Conservation (phyloP, 2,888 invertebrate species). For the Hypercompe scribonia region DNA sequence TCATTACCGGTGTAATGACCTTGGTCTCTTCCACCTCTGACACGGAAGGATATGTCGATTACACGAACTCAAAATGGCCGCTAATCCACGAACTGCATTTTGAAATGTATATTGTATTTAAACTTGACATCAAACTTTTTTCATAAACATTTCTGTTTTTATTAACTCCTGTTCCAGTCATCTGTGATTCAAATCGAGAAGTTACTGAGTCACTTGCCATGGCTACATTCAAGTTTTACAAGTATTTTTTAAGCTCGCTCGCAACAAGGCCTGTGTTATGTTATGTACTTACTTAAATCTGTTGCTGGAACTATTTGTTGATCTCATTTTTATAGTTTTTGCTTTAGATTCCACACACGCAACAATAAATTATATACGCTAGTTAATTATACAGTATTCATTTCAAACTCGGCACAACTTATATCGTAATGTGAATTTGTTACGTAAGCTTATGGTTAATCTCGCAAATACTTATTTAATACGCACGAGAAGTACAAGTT, state of each 20-base stretch:
- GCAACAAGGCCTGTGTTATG: conserved; percentile 38
- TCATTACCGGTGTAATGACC: conserved; percentile 50
- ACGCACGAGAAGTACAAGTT: conserved; percentile 38
- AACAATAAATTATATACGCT: conserved; percentile 39
- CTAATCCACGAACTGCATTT: conserved; percentile 20
- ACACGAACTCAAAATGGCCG: conserved; percentile 42
- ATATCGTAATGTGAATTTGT: conserved; percentile 26
- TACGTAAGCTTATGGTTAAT: conserved; percentile 26
- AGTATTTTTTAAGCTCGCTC: conserved; percentile 28
- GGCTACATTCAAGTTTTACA: conserved; percentile 44
- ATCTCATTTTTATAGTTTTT: conserved; percentile 36
- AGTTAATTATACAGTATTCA: conserved; percentile 37
- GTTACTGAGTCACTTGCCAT: conserved; percentile 32
- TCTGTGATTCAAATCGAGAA: conserved; percentile 45
- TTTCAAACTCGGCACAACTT: conserved; percentile 34
- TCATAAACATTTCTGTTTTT: conserved; percentile 27
- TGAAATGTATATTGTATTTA: conserved; percentile 15
- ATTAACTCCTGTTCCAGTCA: conserved; percentile 34
- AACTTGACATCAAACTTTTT: conserved; percentile 23
- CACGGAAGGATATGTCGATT: conserved; percentile 47
- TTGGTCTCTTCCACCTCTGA: conserved; percentile 48
- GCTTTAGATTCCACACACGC: conserved; percentile 32
- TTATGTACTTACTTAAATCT: not conserved
- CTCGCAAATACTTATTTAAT: conserved; percentile 29
- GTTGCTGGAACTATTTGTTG: conserved; percentile 41